These are phyloP conservation scores for Parascotia fuliginaria DNA, from an alignment of 2,888 invertebrate genomes.

Conservation along the genomic window DNA sequence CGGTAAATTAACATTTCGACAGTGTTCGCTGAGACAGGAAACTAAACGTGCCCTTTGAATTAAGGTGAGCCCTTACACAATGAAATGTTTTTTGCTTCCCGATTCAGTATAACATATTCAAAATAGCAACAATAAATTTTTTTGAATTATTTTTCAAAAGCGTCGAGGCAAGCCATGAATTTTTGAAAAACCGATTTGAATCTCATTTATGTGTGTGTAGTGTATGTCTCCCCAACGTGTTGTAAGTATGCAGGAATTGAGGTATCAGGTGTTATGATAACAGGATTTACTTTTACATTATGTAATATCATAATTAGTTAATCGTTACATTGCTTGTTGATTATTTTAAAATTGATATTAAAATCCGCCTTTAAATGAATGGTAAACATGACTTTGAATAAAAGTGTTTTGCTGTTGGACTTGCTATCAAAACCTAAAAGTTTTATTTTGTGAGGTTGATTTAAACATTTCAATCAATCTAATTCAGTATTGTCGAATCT, in stretches of 20 bases:
- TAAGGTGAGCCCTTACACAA: conserved; percentile 58
- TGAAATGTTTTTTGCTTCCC: conserved; percentile 28
- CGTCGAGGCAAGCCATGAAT: neutral
- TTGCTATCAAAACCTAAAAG: too few species aligned
- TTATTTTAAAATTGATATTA: too few species aligned
- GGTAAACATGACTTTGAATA: too few species aligned
- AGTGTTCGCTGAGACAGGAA: conserved; percentile 68
- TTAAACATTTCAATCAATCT: too few species aligned
- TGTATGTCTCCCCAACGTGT: neutral
- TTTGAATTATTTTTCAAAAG: neutral
- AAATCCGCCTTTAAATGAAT: neutral
- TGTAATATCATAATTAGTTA: neutral
- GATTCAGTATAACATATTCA: conserved; percentile 16
- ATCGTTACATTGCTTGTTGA: too few species aligned
- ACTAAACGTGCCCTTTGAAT: conserved; percentile 67
- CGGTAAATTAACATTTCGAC: conserved; percentile 83
- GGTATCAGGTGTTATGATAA: neutral
- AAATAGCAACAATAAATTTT: neutral
- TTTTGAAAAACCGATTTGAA: neutral
- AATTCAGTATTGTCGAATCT: conserved; percentile 4
- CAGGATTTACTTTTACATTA: neutral
- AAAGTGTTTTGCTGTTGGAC: too few species aligned
- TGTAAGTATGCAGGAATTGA: neutral
- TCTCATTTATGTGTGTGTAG: neutral
- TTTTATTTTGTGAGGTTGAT: too few species aligned